Evolutionary conservation across 2,888 invertebrate species (phyloP).

Genomic region (Congeria kusceri): DNA sequence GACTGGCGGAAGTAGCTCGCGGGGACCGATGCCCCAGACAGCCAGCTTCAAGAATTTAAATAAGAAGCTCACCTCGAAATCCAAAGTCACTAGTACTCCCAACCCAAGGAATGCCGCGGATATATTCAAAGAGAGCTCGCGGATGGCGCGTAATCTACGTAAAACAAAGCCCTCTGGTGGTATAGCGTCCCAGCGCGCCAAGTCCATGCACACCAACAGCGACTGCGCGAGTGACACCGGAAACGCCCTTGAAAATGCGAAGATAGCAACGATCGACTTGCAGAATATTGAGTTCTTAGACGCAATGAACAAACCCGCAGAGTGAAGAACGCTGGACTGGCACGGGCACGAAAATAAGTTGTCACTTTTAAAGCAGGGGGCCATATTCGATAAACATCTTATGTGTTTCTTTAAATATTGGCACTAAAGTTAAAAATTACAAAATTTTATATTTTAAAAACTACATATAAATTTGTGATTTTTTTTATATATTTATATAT

Average conservation of each 20-base stretch:
- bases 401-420: too few relatives aligned
- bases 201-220: neutral
- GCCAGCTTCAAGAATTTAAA: neutral
- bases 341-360: too few relatives aligned
- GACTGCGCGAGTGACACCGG: neutral
- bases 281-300: slow-evolving; percentile 22
- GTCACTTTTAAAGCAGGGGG: too few relatives aligned
- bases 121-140: slow-evolving; percentile 28
- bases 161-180: neutral
- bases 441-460: too few relatives aligned
- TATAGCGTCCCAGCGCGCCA: neutral
- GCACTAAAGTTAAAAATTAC: too few relatives aligned
- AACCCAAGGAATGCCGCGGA: slow-evolving; percentile 9
- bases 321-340: too few relatives aligned
- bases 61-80: too few relatives aligned
- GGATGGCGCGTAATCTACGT: slow-evolving; percentile 16
- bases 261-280: slow-evolving; percentile 20
- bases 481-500: too few relatives aligned
- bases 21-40: slow-evolving; percentile 4
- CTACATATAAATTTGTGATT: too few relatives aligned
- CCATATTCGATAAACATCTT: too few relatives aligned
- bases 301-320: slow-evolving; percentile 1
- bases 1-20: slow-evolving; percentile 38
- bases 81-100: too few relatives aligned
- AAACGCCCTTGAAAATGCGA: slow-evolving; percentile 6